These are phyloP conservation scores for Potamarius usumacintae DNA, from an alignment of 2,113 vertebrate genomes.

Conservation along the genomic window DNA sequence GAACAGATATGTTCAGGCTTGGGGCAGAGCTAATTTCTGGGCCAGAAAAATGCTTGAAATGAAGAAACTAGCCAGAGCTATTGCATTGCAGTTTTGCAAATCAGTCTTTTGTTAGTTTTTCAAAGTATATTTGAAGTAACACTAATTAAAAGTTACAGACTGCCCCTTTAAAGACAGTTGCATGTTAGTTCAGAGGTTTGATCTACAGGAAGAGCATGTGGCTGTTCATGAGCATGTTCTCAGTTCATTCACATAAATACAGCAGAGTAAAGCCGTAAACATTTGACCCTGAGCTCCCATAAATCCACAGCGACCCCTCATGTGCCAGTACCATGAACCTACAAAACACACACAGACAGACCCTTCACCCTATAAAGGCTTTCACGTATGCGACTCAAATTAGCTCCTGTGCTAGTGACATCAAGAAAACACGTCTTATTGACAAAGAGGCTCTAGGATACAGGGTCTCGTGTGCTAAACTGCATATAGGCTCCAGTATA, in stretches of 20 bases:
- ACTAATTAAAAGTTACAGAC: background rate
- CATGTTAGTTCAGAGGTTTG: background rate
- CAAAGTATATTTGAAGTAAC: background rate
- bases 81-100: background rate
- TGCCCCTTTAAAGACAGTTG: background rate
- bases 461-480: slow-evolving; percentile 11
- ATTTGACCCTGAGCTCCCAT: slow-evolving; percentile 66
- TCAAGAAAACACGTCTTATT: slow-evolving; percentile 58
- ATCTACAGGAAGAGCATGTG: background rate
- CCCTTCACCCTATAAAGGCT: slow-evolving; percentile 65
- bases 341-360: slow-evolving; percentile 67
- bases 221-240: slow-evolving; percentile 8
- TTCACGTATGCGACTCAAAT: slow-evolving; percentile 66
- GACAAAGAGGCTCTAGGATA: slow-evolving; percentile 12
- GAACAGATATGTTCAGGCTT: background rate
- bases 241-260: slow-evolving; percentile 54
- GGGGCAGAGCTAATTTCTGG: background rate
- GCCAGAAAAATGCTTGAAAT: background rate
- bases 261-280: slow-evolving; percentile 62
- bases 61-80: background rate
- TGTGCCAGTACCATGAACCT: slow-evolving; percentile 63
- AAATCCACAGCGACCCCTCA: slow-evolving; percentile 72
- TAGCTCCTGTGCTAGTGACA: slow-evolving; percentile 17
- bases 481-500: background rate
- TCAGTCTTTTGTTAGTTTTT: background rate